phyloP scores from a whole-genome alignment of 2,888 invertebrate genomes.

The Unio pictorum region DNA sequence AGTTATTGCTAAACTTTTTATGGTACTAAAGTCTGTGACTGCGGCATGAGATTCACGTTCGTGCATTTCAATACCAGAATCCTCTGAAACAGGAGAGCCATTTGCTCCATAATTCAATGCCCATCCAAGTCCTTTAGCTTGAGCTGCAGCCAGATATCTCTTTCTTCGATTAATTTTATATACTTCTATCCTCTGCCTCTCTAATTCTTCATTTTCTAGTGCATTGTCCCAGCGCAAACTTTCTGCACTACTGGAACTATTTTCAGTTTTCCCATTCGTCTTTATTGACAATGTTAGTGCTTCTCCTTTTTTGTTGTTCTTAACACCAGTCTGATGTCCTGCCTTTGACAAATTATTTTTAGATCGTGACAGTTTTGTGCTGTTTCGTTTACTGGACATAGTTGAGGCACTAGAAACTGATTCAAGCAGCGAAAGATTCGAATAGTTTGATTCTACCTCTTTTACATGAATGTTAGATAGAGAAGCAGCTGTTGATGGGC shows the following conservation, averaged over 20 bases:
- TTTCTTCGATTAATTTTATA: conserved; percentile 68
- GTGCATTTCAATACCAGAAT: conserved; percentile 39
- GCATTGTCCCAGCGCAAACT: conserved; percentile 64
- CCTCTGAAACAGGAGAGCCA: conserved; percentile 49
- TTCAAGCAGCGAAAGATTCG: too few relatives aligned
- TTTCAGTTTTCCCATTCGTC: too few relatives aligned
- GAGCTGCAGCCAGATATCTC: conserved; percentile 64
- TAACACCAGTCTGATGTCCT: conserved; percentile 31
- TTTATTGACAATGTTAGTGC: too few relatives aligned
- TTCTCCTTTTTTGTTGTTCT: conserved; percentile 20
- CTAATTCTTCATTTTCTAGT: conserved; percentile 54
- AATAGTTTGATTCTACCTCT: too few relatives aligned
- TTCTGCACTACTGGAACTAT: conserved; percentile 30
- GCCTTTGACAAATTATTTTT: background rate
- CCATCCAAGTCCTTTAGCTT: conserved; percentile 60
- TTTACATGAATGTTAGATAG: too few relatives aligned
- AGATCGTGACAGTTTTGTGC: too few relatives aligned
- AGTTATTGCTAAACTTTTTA: conserved; percentile 27
- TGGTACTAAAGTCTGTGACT: conserved; percentile 33
- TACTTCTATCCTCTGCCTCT: conserved; percentile 55
- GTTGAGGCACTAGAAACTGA: too few relatives aligned
- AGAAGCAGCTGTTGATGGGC: too few relatives aligned
- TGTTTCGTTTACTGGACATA: too few relatives aligned
- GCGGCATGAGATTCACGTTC: conserved; percentile 25
- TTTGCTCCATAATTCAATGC: conserved; percentile 50